These are phyloP conservation scores for Tetramorium alpestre DNA, from an alignment of 1,140 invertebrate species.

Conservation along the genomic window DNA sequence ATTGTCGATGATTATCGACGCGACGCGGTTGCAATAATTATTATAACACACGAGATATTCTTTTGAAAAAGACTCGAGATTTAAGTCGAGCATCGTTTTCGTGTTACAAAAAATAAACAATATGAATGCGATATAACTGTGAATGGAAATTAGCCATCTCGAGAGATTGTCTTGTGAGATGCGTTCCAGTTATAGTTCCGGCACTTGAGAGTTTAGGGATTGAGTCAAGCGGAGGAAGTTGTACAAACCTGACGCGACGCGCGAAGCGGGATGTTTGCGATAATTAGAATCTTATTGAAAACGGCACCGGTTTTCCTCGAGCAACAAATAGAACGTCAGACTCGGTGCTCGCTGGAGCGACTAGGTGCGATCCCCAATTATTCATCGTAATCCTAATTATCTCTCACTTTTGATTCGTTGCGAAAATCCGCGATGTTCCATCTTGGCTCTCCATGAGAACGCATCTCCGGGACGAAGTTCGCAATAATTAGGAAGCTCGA, in stretches of 20 bases:
- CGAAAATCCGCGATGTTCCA: constrained; percentile 59
- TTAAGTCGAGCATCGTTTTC: neutral
- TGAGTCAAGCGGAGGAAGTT: constrained; percentile 37
- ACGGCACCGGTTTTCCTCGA: neutral
- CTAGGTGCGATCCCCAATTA: constrained; percentile 64
- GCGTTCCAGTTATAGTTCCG: constrained; percentile 41
- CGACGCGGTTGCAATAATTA: no score
- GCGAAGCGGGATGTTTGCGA: constrained; percentile 37
- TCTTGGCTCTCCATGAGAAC: constrained; percentile 38
- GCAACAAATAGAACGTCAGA: constrained; percentile 32
- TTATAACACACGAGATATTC: neutral
- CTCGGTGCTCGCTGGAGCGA: constrained; percentile 39
- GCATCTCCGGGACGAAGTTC: constrained; percentile 55
- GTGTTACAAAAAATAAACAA: constrained; percentile 10
- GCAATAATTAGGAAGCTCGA: constrained; percentile 67
- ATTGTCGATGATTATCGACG: neutral
- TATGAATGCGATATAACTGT: neutral
- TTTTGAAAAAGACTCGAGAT: neutral
- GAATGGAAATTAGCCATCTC: constrained; percentile 48
- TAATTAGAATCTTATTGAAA: constrained; percentile 68
- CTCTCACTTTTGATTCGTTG: constrained; percentile 63
- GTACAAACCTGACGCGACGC: constrained; percentile 49
- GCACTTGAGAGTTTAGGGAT: constrained; percentile 41
- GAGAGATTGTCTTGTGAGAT: constrained; percentile 37
- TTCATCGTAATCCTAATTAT: constrained; percentile 73